Evolutionary conservation across 2,888 invertebrate species (phyloP).

Genomic region (Metellina segmentata): DNA sequence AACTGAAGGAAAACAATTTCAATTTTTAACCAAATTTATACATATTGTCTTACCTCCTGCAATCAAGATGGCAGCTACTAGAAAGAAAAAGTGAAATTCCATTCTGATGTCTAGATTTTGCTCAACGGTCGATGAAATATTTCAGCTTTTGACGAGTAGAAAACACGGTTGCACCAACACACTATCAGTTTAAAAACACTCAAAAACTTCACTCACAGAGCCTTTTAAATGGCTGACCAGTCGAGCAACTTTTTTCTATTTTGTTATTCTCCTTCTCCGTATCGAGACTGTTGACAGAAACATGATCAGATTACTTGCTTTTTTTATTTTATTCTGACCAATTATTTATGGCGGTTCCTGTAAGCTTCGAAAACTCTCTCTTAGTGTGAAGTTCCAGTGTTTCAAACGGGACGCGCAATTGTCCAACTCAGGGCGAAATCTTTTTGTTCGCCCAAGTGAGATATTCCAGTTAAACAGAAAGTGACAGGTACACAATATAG

Average conservation of each 20-base stretch:
- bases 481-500: neutral
- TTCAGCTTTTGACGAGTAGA: neutral
- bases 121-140: neutral
- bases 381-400: neutral
- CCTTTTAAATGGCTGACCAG: slow-evolving; percentile 21
- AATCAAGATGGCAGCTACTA: neutral
- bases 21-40: no score
- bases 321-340: neutral
- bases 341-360: neutral
- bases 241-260: slow-evolving; percentile 16
- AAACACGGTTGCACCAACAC: neutral
- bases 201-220: neutral
- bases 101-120: neutral
- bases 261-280: neutral
- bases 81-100: neutral
- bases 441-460: neutral
- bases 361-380: neutral
- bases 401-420: neutral
- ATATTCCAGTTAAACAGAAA: neutral
- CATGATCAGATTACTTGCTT: neutral
- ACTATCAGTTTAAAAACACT: neutral
- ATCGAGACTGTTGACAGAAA: neutral
- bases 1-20: no score
- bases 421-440: neutral
- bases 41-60: neutral